Evolutionary conservation across 2,113 vertebrate species (phyloP), one percentile per base, ranked within the genome.

Genomic region (Elachura formosa): DNA sequence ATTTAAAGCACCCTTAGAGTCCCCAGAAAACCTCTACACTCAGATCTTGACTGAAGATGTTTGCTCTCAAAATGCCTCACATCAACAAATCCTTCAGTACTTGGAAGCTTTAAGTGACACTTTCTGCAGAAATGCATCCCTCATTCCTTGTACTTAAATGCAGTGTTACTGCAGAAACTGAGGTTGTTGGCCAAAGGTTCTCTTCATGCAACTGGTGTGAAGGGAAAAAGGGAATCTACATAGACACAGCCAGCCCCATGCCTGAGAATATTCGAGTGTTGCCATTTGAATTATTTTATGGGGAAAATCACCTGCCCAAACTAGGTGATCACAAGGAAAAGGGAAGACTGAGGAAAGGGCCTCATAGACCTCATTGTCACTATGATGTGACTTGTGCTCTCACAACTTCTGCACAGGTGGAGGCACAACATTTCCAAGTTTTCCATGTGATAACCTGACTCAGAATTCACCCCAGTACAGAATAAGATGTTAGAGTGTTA

Each of bases 351-450:
- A 46, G 43, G n/a, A 40, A 40, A 17, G 16, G 8, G 24, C 4
- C 31, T 61, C 10, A 5, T 1, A 64, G 25, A 72, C 12, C 5
- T 71, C 16, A 4, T 33, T 14, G 9, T 43, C 36, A 34, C 12
- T 9, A 7, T 51, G 23, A 21, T 54, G 24, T 20, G 41, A 46
- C 12, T 49, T 1, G 1, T 71, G 49, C 28, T 77, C 23, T 14
- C 41, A 17, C 25, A 58, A 7, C 16, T 43, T 15, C 18, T 76
- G 17, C 3, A 1, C 0, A 0, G 31, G 41, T 74, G 41, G 28
- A 49, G 28, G 25, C 17, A 28, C 6, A 7, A 3, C 29, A 14
- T 66, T 84, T 84, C 61, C 14, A 1, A 10, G 20, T 54, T 89
- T 81, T 22, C 34, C 2, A 0, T 14, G 13, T 66, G 55, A 24